Percentiles rank a stretch among this genome's conserved stretches.
These are phyloP conservation scores for Camponotus vicinus DNA, from an alignment of 1,140 invertebrate species.

Conservation along the genomic window DNA sequence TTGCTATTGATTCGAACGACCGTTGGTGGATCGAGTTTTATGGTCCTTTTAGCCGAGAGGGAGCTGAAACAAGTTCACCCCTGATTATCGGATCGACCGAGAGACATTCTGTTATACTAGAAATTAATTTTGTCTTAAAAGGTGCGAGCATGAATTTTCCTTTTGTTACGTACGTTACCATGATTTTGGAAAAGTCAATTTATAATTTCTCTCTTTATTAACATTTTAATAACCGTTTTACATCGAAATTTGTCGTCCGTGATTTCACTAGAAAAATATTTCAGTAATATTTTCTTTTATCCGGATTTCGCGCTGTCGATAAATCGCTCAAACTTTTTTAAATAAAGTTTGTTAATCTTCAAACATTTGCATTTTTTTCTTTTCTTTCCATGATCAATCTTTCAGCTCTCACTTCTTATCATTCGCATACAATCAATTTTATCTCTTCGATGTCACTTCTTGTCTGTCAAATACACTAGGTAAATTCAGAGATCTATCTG, in stretches of 20 bases:
- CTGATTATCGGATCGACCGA: slow-evolving; percentile 46
- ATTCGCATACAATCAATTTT: neutral
- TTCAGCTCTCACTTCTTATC: neutral
- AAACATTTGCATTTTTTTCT: neutral
- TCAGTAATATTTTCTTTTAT: neutral
- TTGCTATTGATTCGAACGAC: slow-evolving; percentile 55
- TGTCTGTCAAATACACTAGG: slow-evolving; percentile 13
- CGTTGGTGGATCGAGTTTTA: slow-evolving; percentile 43
- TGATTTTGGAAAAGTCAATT: slow-evolving; percentile 19
- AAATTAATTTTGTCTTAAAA: slow-evolving; percentile 52
- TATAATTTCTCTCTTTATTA: slow-evolving; percentile 27
- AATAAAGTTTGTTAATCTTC: neutral
- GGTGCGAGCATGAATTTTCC: slow-evolving; percentile 24
- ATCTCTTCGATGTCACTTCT: neutral
- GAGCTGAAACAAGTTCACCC: slow-evolving; percentile 34
- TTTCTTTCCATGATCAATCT: neutral
- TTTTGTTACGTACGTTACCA: slow-evolving; percentile 15
- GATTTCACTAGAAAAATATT: neutral
- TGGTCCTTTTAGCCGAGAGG: slow-evolving; percentile 31
- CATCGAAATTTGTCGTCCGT: neutral
- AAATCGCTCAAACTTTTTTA: slow-evolving; percentile 5
- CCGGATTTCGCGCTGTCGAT: neutral
- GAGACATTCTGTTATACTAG: slow-evolving; percentile 24
- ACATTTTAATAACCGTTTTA: slow-evolving; percentile 35
- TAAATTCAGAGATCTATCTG: neutral